Evolutionary conservation across 1,140 invertebrate genomes (phyloP), one percentile per base, ranked within the genome.

Genomic region (Drosophila cardini): DNA sequence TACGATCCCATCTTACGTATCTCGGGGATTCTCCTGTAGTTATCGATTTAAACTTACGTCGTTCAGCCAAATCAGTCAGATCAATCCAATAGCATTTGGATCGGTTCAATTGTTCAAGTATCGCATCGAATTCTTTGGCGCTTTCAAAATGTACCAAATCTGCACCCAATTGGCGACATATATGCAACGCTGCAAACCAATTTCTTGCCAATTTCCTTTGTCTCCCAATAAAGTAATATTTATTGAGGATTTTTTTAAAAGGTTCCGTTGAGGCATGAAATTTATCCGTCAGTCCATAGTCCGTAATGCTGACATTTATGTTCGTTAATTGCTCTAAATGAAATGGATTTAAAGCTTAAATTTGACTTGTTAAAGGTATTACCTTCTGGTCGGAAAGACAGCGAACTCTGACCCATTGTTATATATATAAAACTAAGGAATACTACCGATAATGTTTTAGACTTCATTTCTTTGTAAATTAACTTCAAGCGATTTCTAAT

Each of bases 191-290:
- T 18, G 0, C 18, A 34, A 40, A 68, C 74, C 70, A 76, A 15
- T 26, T 50, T n/a, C n/a, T n/a, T n/a, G n/a, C n/a, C n/a, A 5
- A 18, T 21, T 0, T 30, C 11, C 4, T 1, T 34, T 21, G 21
- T 26, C 0, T 21, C 13, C 72, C 68, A n/a, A 76, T 65, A 42
- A 65, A 72, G 16, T 56, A 76, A 46, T 65, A 76, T 32, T 65
- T 76, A 1, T 7, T 16, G 0, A 18, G 40, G 1, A 40, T 34
- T 26, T 42, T 65, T 7, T 15, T 6, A 21, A 60, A 76, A 0
- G n/a, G 15, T 2, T 21, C 0, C 8, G 2, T 30, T 3, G 46
- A 4, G 0, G 32, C 58, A 13, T 62, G 2, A n/a, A 69, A 69
- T 10, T 45, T 38, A 2, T 13, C 15, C 9, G 36, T 4, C n/a